Conservation (phyloP, 2,888 invertebrate genomes). For the Lochmaea capreae region DNA sequence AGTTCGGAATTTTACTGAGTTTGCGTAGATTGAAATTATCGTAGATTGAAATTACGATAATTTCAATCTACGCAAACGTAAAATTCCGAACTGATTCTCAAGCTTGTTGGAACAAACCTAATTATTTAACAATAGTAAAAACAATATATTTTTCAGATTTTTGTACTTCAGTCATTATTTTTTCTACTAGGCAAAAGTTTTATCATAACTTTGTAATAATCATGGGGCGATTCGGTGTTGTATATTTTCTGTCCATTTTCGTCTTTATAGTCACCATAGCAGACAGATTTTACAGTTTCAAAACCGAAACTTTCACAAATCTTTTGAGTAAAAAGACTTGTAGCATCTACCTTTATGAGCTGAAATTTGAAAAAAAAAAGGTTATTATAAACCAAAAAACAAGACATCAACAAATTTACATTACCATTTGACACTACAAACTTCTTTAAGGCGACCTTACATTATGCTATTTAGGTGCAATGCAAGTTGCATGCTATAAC, state of each 20-base stretch:
- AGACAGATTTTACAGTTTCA: conserved; percentile 72
- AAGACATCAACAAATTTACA: background rate
- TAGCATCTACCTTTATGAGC: conserved; percentile 85
- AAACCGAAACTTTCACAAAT: conserved; percentile 78
- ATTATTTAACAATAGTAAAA: conserved; percentile 5
- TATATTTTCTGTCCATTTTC: conserved; percentile 72
- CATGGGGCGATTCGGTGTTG: conserved; percentile 76
- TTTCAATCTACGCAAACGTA: no score
- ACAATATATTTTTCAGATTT: conserved; percentile 12
- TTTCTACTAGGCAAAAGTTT: conserved; percentile 47
- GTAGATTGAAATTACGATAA: no score
- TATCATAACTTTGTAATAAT: conserved; percentile 77
- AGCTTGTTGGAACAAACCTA: no score
- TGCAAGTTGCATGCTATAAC: no score
- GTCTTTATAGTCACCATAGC: conserved; percentile 78
- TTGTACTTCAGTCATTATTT: conserved; percentile 38
- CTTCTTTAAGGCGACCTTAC: no score
- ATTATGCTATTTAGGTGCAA: no score
- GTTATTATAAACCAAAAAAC: background rate
- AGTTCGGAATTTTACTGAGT: no score
- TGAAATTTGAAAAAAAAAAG: conserved; percentile 62
- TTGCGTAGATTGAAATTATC: no score
- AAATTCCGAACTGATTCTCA: no score
- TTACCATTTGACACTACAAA: no score
- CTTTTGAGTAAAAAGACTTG: conserved; percentile 83